phyloP scores from a whole-genome alignment of 2,888 invertebrate genomes.

The Ditylenchus weischeri region DNA sequence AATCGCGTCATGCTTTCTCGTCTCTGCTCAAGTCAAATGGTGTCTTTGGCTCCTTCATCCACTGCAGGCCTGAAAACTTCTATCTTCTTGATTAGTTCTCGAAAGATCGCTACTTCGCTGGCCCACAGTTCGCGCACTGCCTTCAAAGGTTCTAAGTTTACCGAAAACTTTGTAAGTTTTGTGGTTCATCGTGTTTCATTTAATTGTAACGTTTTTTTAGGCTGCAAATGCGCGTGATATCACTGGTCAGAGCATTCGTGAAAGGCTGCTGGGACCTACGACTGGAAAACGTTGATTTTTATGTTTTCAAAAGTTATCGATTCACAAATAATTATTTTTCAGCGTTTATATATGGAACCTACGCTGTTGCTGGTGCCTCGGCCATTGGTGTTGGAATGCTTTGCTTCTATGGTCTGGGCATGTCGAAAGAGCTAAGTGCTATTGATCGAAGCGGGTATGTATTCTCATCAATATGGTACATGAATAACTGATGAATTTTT shows the following conservation, averaged over 20 bases:
- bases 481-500: slow-evolving; percentile 39
- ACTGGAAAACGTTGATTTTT: slow-evolving; percentile 55
- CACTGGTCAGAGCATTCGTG: slow-evolving; percentile 53
- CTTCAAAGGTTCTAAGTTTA: too few species aligned
- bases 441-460: slow-evolving; percentile 83
- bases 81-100: too few species aligned
- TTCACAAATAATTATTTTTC: slow-evolving; percentile 21
- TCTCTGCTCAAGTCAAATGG: too few species aligned
- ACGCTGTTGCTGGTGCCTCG: slow-evolving; percentile 82
- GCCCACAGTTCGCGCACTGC: too few species aligned
- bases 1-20: too few species aligned
- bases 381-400: slow-evolving; percentile 83
- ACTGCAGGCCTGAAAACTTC: too few species aligned
- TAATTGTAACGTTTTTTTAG: not conserved
- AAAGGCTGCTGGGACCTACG: slow-evolving; percentile 56
- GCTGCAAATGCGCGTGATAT: not conserved
- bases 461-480: not conserved
- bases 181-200: too few species aligned
- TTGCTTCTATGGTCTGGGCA: slow-evolving; percentile 88
- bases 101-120: too few species aligned
- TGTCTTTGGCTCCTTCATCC: too few species aligned
- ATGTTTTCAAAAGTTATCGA: not conserved
- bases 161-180: too few species aligned
- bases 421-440: too few species aligned
- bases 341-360: slow-evolving; percentile 84